Evolutionary conservation across 2,797 vertebrate species (phyloP).

Genomic region (Acanthis flammea): DNA sequence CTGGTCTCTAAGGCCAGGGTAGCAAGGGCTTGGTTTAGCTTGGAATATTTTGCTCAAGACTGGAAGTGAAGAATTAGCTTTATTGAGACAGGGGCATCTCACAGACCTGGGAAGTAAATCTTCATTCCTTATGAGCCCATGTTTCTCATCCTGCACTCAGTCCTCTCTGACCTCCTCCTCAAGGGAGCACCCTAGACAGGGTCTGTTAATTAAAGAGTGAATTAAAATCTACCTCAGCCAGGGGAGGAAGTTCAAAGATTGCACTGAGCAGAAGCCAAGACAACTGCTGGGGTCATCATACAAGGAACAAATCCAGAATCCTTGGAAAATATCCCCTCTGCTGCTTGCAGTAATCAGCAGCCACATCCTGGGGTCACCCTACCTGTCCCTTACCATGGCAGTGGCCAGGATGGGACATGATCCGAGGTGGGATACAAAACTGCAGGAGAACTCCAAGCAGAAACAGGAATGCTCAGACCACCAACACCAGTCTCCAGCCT

Average conservation of each 20-base stretch:
- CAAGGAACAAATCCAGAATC: neutral
- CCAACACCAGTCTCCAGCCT: accelerated
- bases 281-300: neutral
- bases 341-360: neutral
- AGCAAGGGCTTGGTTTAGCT: neutral
- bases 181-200: neutral
- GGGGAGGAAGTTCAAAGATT: neutral
- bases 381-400: neutral
- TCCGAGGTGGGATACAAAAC: neutral
- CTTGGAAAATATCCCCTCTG: neutral
- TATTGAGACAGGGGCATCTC: neutral
- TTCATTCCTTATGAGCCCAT: neutral
- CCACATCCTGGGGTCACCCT: neutral
- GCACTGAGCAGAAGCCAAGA: neutral
- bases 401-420: neutral
- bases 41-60: neutral
- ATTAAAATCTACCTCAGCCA: neutral
- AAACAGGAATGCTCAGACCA: neutral
- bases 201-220: neutral
- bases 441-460: neutral
- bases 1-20: neutral
- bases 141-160: neutral
- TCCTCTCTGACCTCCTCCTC: neutral
- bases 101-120: neutral
- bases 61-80: neutral